These are phyloP conservation scores for Oreochromis grahami DNA, from an alignment of 2,797 vertebrate species.

Conservation along the genomic window DNA sequence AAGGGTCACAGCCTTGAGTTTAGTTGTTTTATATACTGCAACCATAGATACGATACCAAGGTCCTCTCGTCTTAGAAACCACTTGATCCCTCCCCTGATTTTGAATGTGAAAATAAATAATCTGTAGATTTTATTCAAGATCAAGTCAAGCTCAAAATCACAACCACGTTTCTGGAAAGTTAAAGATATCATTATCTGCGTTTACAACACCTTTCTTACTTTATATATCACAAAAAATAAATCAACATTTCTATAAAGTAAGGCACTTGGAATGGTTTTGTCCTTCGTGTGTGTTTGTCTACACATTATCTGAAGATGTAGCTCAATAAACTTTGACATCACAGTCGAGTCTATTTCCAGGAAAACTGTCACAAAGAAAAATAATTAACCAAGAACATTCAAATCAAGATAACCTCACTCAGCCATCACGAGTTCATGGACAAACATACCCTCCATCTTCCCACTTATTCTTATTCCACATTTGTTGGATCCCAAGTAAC, in stretches of 20 bases:
- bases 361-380: neutral
- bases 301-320: neutral
- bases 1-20: neutral
- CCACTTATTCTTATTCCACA: conserved; percentile 23
- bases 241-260: neutral
- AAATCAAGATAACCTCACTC: neutral
- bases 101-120: neutral
- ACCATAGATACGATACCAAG: neutral
- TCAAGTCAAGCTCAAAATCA: neutral
- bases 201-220: neutral
- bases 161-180: neutral
- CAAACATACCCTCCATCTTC: neutral
- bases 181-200: neutral
- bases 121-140: neutral
- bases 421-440: neutral
- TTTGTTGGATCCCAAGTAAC: conserved; percentile 56
- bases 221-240: neutral
- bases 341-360: neutral
- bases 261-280: neutral
- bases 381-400: neutral
- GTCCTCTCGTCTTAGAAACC: neutral
- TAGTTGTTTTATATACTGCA: neutral
- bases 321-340: neutral
- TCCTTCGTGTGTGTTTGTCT: neutral
- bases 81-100: neutral